A percentile compares a stretch with the other conserved stretches of the same genome.
phyloP scores from a whole-genome alignment of 2,797 vertebrate species.

The Siniperca scherzeri region DNA sequence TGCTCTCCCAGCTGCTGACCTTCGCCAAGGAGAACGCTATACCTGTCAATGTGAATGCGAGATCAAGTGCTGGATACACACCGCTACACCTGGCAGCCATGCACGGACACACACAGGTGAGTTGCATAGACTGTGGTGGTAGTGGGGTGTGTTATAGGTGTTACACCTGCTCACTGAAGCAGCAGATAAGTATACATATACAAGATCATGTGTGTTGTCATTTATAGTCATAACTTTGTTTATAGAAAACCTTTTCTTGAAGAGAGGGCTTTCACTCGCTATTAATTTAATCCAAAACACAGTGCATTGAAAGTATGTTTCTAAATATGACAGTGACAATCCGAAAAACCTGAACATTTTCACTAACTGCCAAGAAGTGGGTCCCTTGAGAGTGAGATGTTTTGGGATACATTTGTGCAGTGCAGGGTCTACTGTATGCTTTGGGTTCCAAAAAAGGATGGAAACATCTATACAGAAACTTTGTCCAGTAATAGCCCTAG shows the following conservation, averaged over 20 bases:
- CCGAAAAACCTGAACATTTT: neutral
- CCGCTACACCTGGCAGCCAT: conserved; percentile 96
- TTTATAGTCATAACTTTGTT: neutral
- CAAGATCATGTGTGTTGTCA: too few species aligned
- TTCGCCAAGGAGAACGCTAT: conserved; percentile 90
- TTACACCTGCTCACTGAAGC: conserved; percentile 35
- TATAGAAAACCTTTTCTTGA: neutral
- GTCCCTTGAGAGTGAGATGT: neutral
- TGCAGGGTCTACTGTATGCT: neutral
- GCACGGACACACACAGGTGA: conserved; percentile 94
- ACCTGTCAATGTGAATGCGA: conserved; percentile 90
- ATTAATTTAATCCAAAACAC: neutral
- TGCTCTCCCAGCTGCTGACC: conserved; percentile 90
- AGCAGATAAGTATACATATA: conserved; percentile 6
- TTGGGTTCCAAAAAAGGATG: neutral
- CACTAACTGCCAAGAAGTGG: neutral
- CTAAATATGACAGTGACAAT: neutral
- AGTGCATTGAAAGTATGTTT: neutral
- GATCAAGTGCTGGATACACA: conserved; percentile 93
- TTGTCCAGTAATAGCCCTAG: neutral
- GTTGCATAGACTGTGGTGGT: conserved; percentile 68
- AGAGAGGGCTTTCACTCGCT: neutral
- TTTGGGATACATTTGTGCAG: neutral
- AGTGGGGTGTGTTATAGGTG: conserved; percentile 25
- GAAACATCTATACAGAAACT: neutral